Base-by-base conservation (phyloP, 2,888 invertebrate genomes). In the Mesoligia furuncula region DNA sequence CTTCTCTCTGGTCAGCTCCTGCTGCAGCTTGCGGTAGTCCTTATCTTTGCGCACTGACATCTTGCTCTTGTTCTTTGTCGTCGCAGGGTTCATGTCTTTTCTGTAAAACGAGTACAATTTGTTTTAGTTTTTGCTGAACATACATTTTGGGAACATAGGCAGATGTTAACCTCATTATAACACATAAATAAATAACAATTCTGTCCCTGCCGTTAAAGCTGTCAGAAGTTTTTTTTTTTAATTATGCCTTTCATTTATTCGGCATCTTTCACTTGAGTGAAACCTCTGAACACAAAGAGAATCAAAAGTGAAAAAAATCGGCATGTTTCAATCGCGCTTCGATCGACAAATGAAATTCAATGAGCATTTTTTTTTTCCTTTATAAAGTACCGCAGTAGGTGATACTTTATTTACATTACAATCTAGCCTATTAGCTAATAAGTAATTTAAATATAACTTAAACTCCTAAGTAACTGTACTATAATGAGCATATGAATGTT, bases 21-120 rank as follows among this genome's bases (percentile, higher is more conserved):
- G 99, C 93, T 99, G 99, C 90, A 99, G 96, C 93, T 99, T 98
- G 89, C 99, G 98, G 95, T 98, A 98, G 95, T 99, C 99, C 94
- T 99, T 99, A 93, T 99, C 99, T 92, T 99, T 99, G 92, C 99
- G 98, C 59, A 98, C 98, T 2, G 97, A 97, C 92, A 98, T 98
- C 96, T 98, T 98, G 93, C 98, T 98, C 95, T 98, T 99, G 91
- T 98, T 98, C 95, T 98, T 98, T 77, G 98, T 98, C 54, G 97
- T 97, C 71, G 98, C 97, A 69, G 98, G 97, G 77, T 98, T 98
- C 93, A 98, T 97, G 93, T 97, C 97, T 90, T 97, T 97, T 82
- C 97, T 97, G 92, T 84, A 73, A 78, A 31, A 62, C 0, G 13
- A 68, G 36, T 45, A n/a, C 0, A 4, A 15, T 66, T 45, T 31